Percentiles rank a stretch among this genome's conserved stretches.
phyloP scores from a whole-genome alignment of 2,113 vertebrate species.

The Micromys minutus region DNA sequence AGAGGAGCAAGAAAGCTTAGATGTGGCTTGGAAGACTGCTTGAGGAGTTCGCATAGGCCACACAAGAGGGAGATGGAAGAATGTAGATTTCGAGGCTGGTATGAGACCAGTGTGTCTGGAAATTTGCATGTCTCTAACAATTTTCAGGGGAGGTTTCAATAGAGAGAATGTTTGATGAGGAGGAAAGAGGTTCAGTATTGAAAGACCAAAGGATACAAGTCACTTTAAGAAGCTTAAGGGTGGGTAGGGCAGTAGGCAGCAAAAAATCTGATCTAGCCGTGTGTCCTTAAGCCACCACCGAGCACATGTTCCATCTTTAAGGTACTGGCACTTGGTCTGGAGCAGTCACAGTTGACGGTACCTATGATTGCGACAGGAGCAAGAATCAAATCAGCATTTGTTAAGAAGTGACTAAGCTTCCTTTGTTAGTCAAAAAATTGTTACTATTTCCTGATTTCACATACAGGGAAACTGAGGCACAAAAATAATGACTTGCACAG shows the following conservation, averaged over 20 bases:
- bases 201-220: neutral
- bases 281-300: neutral
- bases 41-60: neutral
- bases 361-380: too few species aligned
- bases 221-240: neutral
- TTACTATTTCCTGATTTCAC: neutral
- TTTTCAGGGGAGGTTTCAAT: neutral
- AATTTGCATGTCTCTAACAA: neutral
- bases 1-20: neutral
- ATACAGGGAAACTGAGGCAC: neutral
- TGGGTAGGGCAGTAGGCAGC: neutral
- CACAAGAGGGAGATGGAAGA: neutral
- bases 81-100: neutral
- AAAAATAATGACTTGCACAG: neutral
- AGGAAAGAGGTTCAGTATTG: neutral
- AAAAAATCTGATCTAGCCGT: neutral
- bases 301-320: neutral
- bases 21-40: too few species aligned
- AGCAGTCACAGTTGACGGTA: too few species aligned
- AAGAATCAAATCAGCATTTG: neutral
- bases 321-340: neutral
- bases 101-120: rapidly evolving
- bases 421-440: neutral
- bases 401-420: neutral
- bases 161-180: neutral